A percentile compares a stretch with the other conserved stretches of the same genome.
phyloP scores from a whole-genome alignment of 2,888 invertebrate species.

The Phymatocera aterrima region DNA sequence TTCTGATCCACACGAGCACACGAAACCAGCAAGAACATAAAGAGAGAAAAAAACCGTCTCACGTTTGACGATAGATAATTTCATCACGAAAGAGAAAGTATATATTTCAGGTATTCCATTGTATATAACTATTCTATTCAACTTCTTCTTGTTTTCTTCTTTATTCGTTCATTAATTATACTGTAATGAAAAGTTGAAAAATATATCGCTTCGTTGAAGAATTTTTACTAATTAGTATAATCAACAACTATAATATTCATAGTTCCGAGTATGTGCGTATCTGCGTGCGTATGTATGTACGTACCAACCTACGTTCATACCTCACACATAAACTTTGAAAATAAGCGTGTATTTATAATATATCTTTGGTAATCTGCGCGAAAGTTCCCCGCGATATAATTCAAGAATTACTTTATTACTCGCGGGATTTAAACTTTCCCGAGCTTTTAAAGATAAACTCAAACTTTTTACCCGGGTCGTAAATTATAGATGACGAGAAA shows the following conservation, averaged over 20 bases:
- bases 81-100: neutral
- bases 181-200: too few species aligned
- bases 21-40: neutral
- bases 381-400: neutral
- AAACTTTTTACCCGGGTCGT: neutral
- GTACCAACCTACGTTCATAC: neutral
- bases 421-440: neutral
- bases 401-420: neutral
- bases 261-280: too few species aligned
- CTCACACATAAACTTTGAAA: neutral
- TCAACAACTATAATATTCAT: too few species aligned
- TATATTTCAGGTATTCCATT: too few species aligned
- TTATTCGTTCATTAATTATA: too few species aligned
- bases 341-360: conserved; percentile 5
- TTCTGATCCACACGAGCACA: conserved; percentile 6
- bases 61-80: neutral
- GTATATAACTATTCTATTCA: too few species aligned
- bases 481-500: conserved; percentile 31
- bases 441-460: neutral
- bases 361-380: conserved; percentile 5
- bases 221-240: too few species aligned
- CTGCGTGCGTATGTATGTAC: too few species aligned
- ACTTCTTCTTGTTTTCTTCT: too few species aligned
- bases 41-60: neutral
- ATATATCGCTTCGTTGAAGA: too few species aligned